Percentiles rank a stretch among this genome's conserved stretches.
phyloP scores from a whole-genome alignment of 2,797 vertebrate species.

The Oryzias dopingdopingensis region DNA sequence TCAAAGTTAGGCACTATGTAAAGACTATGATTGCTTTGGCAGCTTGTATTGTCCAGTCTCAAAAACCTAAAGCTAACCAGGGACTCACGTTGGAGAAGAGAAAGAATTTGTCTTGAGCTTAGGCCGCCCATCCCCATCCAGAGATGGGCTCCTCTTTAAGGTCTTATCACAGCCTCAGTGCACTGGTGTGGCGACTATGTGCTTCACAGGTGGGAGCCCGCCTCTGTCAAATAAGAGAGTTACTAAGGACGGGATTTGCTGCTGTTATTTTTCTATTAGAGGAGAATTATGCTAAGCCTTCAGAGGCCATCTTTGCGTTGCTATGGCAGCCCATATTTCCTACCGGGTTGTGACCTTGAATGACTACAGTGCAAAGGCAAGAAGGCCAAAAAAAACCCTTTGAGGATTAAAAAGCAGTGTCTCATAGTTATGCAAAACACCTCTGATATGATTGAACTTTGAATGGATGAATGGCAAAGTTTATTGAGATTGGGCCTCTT shows the following conservation, averaged over 20 bases:
- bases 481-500: slow-evolving; percentile 78
- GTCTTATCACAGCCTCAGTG: slow-evolving; percentile 75
- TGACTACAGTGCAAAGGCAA: slow-evolving; percentile 96
- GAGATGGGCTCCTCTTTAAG: slow-evolving; percentile 72
- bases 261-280: slow-evolving; percentile 99
- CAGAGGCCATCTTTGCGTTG: slow-evolving; percentile 98
- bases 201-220: slow-evolving; percentile 92
- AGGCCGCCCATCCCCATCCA: slow-evolving; percentile 75
- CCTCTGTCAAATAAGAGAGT: slow-evolving; percentile 87
- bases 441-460: slow-evolving; percentile 81
- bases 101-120: slow-evolving; percentile 76
- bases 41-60: slow-evolving; percentile 71
- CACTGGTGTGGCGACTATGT: slow-evolving; percentile 80
- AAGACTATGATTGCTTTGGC: slow-evolving; percentile 68
- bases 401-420: slow-evolving; percentile 92
- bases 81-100: slow-evolving; percentile 68
- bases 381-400: slow-evolving; percentile 85
- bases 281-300: slow-evolving; percentile 96
- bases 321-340: slow-evolving; percentile 98
- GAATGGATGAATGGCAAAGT: slow-evolving; percentile 77
- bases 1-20: slow-evolving; percentile 70
- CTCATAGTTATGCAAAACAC: slow-evolving; percentile 93
- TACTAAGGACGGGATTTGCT: slow-evolving; percentile 96
- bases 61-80: slow-evolving; percentile 71
- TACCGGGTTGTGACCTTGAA: slow-evolving; percentile 97